A percentile compares a stretch with the other conserved stretches of the same genome.
phyloP scores from a whole-genome alignment of 1,140 invertebrate genomes.

The Neelides sp. region DNA sequence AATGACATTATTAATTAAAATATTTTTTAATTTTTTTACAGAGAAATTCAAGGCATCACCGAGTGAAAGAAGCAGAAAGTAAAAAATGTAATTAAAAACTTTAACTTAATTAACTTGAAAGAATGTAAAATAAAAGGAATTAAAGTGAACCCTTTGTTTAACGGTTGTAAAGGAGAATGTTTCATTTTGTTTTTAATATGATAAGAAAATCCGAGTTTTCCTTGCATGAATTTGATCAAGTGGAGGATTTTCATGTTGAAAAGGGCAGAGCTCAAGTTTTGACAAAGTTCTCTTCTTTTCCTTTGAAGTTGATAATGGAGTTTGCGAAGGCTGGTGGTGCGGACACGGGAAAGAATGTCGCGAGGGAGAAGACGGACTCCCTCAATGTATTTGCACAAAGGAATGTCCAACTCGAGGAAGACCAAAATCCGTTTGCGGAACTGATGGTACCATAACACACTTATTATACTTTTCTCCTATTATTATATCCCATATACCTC shows the following conservation, averaged over 20 bases:
- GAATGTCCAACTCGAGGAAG: slow-evolving; percentile 16
- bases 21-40: slow-evolving; percentile 15
- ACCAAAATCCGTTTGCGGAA: slow-evolving; percentile 18
- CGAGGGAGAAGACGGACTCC: slow-evolving; percentile 14
- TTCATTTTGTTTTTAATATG: background rate
- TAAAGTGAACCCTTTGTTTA: background rate
- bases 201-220: background rate
- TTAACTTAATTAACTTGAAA: background rate
- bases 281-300: slow-evolving; percentile 1
- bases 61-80: background rate
- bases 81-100: background rate
- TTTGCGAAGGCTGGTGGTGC: slow-evolving; percentile 29
- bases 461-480: no score
- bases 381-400: slow-evolving; percentile 26
- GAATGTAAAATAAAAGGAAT: background rate
- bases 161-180: background rate
- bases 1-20: no score
- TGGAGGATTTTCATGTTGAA: background rate
- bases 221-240: background rate
- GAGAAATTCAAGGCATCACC: slow-evolving; percentile 22
- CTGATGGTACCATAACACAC: no score
- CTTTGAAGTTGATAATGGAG: background rate
- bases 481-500: no score
- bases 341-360: slow-evolving; percentile 27
- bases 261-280: slow-evolving; percentile 1